These are phyloP conservation scores for Cercopithecus mitis DNA, from an alignment of 2,797 vertebrate species.

Conservation along the genomic window DNA sequence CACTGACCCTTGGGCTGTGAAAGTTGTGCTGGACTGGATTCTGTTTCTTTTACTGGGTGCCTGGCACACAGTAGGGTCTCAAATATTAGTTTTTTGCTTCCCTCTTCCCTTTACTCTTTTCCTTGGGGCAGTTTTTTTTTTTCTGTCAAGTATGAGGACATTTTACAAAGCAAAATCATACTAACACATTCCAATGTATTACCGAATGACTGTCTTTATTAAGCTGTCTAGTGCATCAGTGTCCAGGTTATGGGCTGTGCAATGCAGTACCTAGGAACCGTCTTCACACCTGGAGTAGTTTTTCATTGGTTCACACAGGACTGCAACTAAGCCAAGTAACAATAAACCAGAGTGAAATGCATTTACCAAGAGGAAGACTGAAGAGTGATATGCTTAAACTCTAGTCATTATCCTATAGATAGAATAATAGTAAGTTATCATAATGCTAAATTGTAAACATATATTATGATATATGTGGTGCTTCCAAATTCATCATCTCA, in stretches of 20 bases:
- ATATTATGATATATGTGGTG: not conserved
- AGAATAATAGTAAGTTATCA: not conserved
- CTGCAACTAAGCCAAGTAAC: not conserved
- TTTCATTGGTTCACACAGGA: not conserved
- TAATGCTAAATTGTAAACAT: not conserved
- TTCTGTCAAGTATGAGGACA: conserved; percentile 43
- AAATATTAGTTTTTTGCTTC: not conserved
- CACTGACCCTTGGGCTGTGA: not conserved
- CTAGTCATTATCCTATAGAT: not conserved
- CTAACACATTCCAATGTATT: conserved; percentile 51
- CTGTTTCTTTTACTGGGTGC: not conserved
- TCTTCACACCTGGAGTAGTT: not conserved
- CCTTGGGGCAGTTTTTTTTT: not conserved
- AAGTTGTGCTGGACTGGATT: not conserved
- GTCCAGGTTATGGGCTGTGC: not conserved
- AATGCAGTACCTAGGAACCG: not conserved
- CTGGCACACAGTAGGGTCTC: not conserved
- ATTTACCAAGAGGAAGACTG: not conserved
- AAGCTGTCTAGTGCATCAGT: conserved; percentile 1
- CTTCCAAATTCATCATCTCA: not conserved
- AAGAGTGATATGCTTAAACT: not conserved
- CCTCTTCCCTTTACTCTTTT: conserved; percentile 14
- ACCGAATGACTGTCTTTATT: not conserved
- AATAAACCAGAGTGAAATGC: not conserved
- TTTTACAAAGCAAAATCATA: conserved; percentile 30